phyloP scores from a whole-genome alignment of 2,888 invertebrate genomes.

The Ornithoptera priamus region DNA sequence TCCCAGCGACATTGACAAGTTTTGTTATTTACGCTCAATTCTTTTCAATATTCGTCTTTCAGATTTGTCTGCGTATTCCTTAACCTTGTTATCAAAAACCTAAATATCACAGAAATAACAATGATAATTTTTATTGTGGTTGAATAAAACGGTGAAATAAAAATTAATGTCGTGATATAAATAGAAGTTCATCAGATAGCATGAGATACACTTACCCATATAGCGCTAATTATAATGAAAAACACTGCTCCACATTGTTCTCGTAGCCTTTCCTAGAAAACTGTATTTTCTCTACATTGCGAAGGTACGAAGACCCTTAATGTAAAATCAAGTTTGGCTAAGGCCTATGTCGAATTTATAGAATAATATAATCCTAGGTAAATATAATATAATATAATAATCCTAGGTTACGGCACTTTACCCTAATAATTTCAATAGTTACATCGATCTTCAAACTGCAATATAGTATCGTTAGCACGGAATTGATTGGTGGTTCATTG shows the following conservation, averaged over 20 bases:
- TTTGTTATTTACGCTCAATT: constrained; percentile 17
- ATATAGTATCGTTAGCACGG: no score
- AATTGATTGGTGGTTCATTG: no score
- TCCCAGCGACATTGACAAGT: constrained; percentile 18
- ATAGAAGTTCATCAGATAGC: neutral
- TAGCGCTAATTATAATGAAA: no score
- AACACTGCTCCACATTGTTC: no score
- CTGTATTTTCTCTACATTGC: constrained; percentile 6
- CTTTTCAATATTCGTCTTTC: constrained; percentile 1
- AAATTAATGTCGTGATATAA: neutral
- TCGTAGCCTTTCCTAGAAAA: neutral
- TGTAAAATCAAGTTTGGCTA: constrained; percentile 15
- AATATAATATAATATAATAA: no score
- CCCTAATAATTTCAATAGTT: no score
- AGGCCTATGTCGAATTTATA: no score
- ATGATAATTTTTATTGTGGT: neutral
- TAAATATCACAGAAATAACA: neutral
- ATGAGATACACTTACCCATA: no score
- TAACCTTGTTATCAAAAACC: neutral
- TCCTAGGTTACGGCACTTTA: no score
- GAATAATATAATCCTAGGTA: no score
- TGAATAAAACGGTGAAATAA: neutral
- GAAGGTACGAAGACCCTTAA: constrained; percentile 8
- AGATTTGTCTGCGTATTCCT: constrained; percentile 3
- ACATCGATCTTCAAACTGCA: no score